phyloP scores from a whole-genome alignment of 2,113 vertebrate genomes.

The Xiphorhynchus elegans region DNA sequence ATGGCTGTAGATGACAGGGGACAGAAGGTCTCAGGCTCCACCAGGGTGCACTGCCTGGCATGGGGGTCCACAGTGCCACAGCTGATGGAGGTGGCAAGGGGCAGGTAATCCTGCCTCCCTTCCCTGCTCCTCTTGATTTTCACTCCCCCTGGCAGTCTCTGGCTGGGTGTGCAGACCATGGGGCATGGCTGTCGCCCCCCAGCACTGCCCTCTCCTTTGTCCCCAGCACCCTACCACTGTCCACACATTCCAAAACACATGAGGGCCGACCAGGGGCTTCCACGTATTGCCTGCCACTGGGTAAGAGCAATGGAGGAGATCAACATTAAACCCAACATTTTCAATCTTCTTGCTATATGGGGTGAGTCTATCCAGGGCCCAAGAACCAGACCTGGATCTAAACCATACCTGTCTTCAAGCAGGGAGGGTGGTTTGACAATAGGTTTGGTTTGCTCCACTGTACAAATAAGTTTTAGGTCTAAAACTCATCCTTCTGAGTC shows the following conservation, averaged over 20 bases:
- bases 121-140: not conserved
- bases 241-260: not conserved
- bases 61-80: rapidly evolving
- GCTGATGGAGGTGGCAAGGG: not conserved
- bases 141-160: rapidly evolving
- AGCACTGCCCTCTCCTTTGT: rapidly evolving
- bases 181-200: not conserved
- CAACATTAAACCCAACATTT: not conserved
- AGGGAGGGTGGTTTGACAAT: not conserved
- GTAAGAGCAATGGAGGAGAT: not conserved
- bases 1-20: not conserved
- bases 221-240: not conserved
- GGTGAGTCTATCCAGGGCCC: not conserved
- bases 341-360: not conserved
- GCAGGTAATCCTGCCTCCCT: not conserved
- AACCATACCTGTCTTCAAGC: not conserved
- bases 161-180: rapidly evolving
- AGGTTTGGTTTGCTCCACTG: not conserved
- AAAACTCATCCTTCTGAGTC: not conserved
- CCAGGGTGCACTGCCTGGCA: not conserved
- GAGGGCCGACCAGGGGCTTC: not conserved
- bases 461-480: not conserved
- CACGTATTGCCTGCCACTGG: rapidly evolving
- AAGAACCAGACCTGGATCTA: not conserved
- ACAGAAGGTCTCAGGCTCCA: not conserved